Conservation (phyloP, 2,797 vertebrate genomes). For the Coilia nasus region DNA sequence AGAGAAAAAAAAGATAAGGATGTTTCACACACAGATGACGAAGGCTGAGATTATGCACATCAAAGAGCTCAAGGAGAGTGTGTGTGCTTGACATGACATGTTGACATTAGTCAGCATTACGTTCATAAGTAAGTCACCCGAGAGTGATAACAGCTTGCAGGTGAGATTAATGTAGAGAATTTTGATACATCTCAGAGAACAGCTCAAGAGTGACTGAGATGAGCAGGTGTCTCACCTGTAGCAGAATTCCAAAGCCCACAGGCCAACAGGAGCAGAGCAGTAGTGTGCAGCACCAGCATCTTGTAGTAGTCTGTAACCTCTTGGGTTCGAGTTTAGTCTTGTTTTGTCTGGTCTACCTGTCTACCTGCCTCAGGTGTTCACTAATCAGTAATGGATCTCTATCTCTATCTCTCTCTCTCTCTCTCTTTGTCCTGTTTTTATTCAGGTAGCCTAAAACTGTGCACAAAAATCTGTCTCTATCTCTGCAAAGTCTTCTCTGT, state of each 20-base stretch:
- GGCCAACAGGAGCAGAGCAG: constrained; percentile 22
- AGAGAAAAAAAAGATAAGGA: not conserved
- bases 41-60: too few species aligned
- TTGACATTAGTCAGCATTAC: too few species aligned
- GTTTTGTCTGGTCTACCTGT: not conserved
- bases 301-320: not conserved
- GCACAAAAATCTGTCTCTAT: not conserved
- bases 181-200: too few species aligned
- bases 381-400: not conserved
- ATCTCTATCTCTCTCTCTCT: not conserved
- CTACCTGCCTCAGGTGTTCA: not conserved
- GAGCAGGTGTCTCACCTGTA: constrained; percentile 27
- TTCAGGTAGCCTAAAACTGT: not conserved
- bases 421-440: not conserved
- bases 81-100: too few species aligned
- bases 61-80: too few species aligned
- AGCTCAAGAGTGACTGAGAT: not conserved
- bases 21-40: not conserved
- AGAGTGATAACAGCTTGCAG: too few species aligned
- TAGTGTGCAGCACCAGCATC: not conserved
- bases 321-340: not conserved
- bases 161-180: too few species aligned
- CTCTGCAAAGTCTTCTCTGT: not conserved
- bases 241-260: constrained; percentile 18
- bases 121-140: too few species aligned